A percentile compares a stretch with the other conserved stretches of the same genome.
Evolutionary conservation across 2,888 invertebrate genomes (phyloP).

Genomic region (Rhorus exstirpatorius): DNA sequence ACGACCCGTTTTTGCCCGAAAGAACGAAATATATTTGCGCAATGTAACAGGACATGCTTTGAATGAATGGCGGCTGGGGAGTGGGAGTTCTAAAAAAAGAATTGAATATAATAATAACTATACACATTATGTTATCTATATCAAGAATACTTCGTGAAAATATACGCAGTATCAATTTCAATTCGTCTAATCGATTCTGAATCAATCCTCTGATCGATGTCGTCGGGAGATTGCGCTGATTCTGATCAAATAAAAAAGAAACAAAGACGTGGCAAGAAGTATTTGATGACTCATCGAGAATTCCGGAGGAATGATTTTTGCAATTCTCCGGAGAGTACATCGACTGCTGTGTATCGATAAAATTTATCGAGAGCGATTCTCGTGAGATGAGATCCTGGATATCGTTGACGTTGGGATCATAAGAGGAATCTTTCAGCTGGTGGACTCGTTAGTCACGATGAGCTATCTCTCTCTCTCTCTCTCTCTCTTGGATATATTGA

Average conservation of each 20-base stretch:
- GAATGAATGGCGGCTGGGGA: conserved; percentile 1
- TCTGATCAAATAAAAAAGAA: conserved; percentile 28
- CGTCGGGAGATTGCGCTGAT: conserved; percentile 22
- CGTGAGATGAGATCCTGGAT: conserved; percentile 2
- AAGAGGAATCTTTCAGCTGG: conserved; percentile 48
- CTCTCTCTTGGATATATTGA: conserved; percentile 66
- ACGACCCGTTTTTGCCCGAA: conserved; percentile 22
- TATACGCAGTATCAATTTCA: conserved; percentile 46
- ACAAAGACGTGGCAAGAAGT: conserved; percentile 13
- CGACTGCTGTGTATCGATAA: neutral
- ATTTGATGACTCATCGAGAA: conserved; percentile 43
- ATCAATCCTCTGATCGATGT: conserved; percentile 36
- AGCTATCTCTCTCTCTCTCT: conserved; percentile 34
- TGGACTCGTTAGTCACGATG: conserved; percentile 52
- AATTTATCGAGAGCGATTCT: neutral
- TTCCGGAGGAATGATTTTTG: conserved; percentile 47
- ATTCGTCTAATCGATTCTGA: conserved; percentile 30
- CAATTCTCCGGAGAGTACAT: conserved; percentile 37
- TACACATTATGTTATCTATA: neutral
- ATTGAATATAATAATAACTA: conserved; percentile 44
- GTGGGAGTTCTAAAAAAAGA: neutral
- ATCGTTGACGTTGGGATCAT: conserved; percentile 51
- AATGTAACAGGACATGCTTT: conserved; percentile 4
- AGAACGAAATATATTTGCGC: conserved; percentile 48
- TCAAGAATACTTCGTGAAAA: neutral